Percentiles rank a stretch among this genome's conserved stretches.
Evolutionary conservation across 2,113 vertebrate species (phyloP).

Genomic region (Odocoileus hemionus): DNA sequence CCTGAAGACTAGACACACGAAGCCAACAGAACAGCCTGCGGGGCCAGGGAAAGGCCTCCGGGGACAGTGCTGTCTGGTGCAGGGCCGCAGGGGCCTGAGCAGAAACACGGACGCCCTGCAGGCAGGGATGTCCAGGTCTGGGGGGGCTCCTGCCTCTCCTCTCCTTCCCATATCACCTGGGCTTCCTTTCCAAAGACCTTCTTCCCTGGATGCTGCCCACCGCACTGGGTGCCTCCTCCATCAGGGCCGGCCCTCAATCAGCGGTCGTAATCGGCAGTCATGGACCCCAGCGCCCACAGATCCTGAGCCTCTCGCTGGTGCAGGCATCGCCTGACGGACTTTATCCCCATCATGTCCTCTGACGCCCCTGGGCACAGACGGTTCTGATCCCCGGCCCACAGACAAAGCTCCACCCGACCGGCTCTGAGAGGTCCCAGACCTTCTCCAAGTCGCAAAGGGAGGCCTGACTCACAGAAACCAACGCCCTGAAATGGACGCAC

Average conservation of each 20-base stretch:
- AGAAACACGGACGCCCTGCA: not conserved
- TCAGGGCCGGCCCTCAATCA: not conserved
- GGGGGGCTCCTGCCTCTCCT: not conserved
- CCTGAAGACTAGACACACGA: no score
- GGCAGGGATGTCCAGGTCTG: not conserved
- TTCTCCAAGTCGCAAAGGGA: accelerated
- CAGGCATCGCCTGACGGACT: accelerated
- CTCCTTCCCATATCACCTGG: not conserved
- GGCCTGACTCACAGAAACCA: accelerated
- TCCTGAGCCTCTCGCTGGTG: accelerated
- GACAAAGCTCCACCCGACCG: not conserved
- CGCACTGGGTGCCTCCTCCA: accelerated
- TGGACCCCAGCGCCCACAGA: accelerated
- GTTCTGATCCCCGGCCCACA: not conserved
- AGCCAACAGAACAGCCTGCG: accelerated
- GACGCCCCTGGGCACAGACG: not conserved
- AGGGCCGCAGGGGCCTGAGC: not conserved
- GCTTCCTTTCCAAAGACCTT: not conserved
- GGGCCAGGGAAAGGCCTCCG: not conserved
- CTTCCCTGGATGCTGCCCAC: not conserved
- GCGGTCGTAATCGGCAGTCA: accelerated
- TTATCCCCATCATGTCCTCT: not conserved
- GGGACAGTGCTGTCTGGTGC: not conserved
- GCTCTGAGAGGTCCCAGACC: not conserved
- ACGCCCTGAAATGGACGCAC: not conserved